Conservation (phyloP, 1,140 invertebrate species). For the Drosophila ohnishii region DNA sequence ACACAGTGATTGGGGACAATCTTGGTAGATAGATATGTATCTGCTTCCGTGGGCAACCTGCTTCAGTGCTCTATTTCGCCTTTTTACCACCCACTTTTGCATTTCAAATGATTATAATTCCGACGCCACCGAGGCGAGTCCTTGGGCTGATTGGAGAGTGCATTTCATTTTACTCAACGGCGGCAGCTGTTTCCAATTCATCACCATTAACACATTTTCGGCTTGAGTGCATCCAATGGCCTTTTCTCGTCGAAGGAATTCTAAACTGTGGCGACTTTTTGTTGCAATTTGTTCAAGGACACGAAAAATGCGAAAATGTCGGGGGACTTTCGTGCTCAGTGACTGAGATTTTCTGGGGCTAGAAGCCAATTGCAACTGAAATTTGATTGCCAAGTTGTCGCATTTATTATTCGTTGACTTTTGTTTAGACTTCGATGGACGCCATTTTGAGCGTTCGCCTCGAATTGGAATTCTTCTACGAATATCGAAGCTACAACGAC, state of each 20-base stretch:
- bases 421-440: slow-evolving; percentile 18
- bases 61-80: slow-evolving; percentile 8
- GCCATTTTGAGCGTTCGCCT: slow-evolving; percentile 44
- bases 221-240: slow-evolving; percentile 68
- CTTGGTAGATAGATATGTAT: neutral
- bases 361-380: slow-evolving; percentile 20
- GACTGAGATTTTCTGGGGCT: slow-evolving; percentile 3
- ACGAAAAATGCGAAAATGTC: slow-evolving; percentile 31
- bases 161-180: slow-evolving; percentile 45
- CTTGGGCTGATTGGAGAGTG: slow-evolving; percentile 67
- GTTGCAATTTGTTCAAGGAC: slow-evolving; percentile 45
- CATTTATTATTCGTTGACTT: slow-evolving; percentile 31
- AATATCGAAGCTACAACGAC: slow-evolving; percentile 8
- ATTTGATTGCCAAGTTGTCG: slow-evolving; percentile 55
- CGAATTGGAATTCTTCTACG: slow-evolving; percentile 26
- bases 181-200: slow-evolving; percentile 71
- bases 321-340: slow-evolving; percentile 4
- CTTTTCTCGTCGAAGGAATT: slow-evolving; percentile 32
- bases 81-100: slow-evolving; percentile 16
- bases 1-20: neutral
- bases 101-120: slow-evolving; percentile 28
- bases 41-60: slow-evolving; percentile 20
- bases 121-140: slow-evolving; percentile 29
- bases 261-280: slow-evolving; percentile 37
- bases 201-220: slow-evolving; percentile 79